Conservation (phyloP, 2,888 invertebrate genomes). For the Agrochola circellaris region DNA sequence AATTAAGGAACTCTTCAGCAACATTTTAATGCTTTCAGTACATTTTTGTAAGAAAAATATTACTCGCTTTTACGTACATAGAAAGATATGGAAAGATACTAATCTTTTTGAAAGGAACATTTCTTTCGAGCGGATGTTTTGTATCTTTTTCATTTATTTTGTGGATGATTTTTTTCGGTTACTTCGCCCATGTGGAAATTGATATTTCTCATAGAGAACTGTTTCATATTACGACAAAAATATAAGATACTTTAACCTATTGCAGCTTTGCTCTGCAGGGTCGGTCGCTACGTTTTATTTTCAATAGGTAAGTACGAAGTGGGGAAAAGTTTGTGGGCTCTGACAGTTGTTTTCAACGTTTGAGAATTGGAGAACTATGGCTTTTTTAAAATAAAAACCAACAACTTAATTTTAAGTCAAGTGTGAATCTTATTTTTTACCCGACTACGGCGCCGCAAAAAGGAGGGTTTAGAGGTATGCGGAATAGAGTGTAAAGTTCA, state of each 20-base stretch:
- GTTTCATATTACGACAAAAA: slow-evolving; percentile 28
- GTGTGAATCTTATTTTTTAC: background rate
- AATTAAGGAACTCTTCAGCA: slow-evolving; percentile 42
- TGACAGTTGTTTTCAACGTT: no score
- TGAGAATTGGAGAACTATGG: no score
- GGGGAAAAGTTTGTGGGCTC: no score
- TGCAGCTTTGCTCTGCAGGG: background rate
- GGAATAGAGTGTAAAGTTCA: no score
- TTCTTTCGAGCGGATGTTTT: slow-evolving; percentile 28
- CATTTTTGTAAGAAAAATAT: slow-evolving; percentile 35
- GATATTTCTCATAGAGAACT: slow-evolving; percentile 30
- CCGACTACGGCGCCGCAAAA: no score
- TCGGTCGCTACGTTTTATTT: background rate
- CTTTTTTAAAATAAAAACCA: no score
- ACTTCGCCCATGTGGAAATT: slow-evolving; percentile 38
- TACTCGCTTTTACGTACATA: slow-evolving; percentile 17
- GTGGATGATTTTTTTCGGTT: slow-evolving; percentile 5
- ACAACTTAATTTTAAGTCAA: no score
- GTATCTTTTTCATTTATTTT: slow-evolving; percentile 18
- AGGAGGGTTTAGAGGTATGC: no score
- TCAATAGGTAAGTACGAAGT: no score
- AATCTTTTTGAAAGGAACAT: slow-evolving; percentile 47
- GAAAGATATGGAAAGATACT: slow-evolving; percentile 37
- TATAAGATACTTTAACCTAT: slow-evolving; percentile 13
- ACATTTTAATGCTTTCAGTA: slow-evolving; percentile 42